Evolutionary conservation across 1,140 invertebrate species (phyloP).

Genomic region (Drosophila orena): DNA sequence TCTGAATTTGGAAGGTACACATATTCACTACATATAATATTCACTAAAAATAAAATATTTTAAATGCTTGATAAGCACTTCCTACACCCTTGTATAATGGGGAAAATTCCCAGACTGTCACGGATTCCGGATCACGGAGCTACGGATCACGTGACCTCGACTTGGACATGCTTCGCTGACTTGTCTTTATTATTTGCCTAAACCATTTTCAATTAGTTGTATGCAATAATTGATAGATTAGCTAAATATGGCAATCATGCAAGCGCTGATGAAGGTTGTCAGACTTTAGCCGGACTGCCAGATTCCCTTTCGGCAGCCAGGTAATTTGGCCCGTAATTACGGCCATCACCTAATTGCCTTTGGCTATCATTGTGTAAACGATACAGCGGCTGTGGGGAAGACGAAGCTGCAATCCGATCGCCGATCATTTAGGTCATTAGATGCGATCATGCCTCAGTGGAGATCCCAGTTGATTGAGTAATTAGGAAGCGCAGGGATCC

Average conservation of each 20-base stretch:
- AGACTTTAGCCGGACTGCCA: conserved; percentile 17
- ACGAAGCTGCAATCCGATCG: conserved; percentile 6
- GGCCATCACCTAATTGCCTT: conserved; percentile 26
- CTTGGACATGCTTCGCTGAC: conserved; percentile 47
- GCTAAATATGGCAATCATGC: conserved; percentile 52
- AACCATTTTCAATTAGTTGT: conserved; percentile 62
- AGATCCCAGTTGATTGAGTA: conserved; percentile 24
- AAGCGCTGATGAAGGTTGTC: conserved; percentile 41
- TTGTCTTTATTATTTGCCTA: conserved; percentile 53
- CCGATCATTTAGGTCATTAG: conserved; percentile 1
- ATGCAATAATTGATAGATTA: conserved; percentile 57
- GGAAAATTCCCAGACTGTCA: not conserved
- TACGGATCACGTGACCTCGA: conserved; percentile 54
- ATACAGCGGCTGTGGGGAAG: conserved; percentile 14
- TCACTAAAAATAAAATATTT: not conserved
- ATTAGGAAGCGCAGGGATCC: conserved; percentile 12
- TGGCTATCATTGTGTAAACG: conserved; percentile 32
- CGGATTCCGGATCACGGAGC: conserved; percentile 11
- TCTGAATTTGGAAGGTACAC: no score
- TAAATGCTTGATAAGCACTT: not conserved
- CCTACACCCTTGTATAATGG: conserved; percentile 1
- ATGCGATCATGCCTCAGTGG: conserved; percentile 18
- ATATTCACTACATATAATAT: not conserved
- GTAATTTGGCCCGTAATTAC: conserved; percentile 43
- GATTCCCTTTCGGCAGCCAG: conserved; percentile 26